Evolutionary conservation across 2,888 invertebrate genomes (phyloP).

Genomic region (Chelonus formosanus): DNA sequence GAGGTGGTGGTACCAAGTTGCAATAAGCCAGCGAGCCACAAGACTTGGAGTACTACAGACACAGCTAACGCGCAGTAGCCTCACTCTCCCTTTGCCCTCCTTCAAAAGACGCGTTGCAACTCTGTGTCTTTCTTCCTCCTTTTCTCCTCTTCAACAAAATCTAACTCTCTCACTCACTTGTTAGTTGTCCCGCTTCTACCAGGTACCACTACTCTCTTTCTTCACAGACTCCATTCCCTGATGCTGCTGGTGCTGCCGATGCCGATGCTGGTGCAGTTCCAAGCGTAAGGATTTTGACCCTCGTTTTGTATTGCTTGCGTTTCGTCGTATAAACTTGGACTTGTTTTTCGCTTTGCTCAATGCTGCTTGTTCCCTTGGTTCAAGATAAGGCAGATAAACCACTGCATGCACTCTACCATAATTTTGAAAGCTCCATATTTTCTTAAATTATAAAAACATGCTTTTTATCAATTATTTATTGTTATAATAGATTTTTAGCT

Average conservation of each 20-base stretch:
- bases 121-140: slow-evolving; percentile 1
- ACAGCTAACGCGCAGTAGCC: slow-evolving; percentile 64
- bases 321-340: slow-evolving; percentile 57
- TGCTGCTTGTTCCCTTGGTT: slow-evolving; percentile 14
- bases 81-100: slow-evolving; percentile 45
- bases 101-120: slow-evolving; percentile 34
- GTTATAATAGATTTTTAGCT: neutral
- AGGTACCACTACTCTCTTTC: slow-evolving; percentile 38
- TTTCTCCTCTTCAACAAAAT: slow-evolving; percentile 29
- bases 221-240: slow-evolving; percentile 7
- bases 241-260: neutral
- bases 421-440: slow-evolving; percentile 14
- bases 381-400: slow-evolving; percentile 59
- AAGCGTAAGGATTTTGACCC: slow-evolving; percentile 65
- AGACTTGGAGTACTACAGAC: slow-evolving; percentile 60
- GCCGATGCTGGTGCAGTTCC: slow-evolving; percentile 47
- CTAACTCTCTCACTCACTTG: slow-evolving; percentile 32
- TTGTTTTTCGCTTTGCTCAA: slow-evolving; percentile 56
- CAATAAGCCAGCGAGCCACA: slow-evolving; percentile 16
- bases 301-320: slow-evolving; percentile 63
- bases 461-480: neutral
- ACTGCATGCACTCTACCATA: slow-evolving; percentile 7
- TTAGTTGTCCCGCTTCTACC: slow-evolving; percentile 40
- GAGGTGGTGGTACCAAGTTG: slow-evolving; percentile 30
- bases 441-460: slow-evolving; percentile 13